Evolutionary conservation across 1,140 invertebrate species (phyloP).

Genomic region (Cylas formicarius): DNA sequence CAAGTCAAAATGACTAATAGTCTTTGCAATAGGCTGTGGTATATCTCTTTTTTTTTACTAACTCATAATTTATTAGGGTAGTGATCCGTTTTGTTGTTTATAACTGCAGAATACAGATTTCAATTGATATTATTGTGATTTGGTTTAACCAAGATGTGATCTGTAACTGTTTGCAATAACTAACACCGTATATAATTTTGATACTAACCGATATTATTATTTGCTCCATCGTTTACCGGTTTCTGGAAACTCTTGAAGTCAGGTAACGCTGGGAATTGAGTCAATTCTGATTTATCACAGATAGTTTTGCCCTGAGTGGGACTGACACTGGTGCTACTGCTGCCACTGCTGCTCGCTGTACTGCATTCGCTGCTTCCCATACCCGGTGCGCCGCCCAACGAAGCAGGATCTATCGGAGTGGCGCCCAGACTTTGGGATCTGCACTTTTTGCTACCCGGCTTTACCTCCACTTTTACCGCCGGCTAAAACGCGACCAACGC

Average conservation of each 20-base stretch:
- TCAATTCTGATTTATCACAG: slow-evolving; percentile 42
- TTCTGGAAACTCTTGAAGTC: slow-evolving; percentile 42
- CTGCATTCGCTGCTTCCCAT: slow-evolving; percentile 19
- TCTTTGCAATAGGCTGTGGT: no score
- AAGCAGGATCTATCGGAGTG: slow-evolving; percentile 1
- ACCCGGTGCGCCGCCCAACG: slow-evolving; percentile 1
- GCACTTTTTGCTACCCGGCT: slow-evolving; percentile 23
- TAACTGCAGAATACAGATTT: no score
- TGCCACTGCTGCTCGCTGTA: slow-evolving; percentile 24
- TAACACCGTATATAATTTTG: no score
- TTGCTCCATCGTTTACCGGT: slow-evolving; percentile 15
- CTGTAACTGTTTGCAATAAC: no score
- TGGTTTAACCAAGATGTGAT: no score
- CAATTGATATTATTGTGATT: no score
- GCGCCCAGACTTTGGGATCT: slow-evolving; percentile 25
- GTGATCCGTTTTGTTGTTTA: no score
- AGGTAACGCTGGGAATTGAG: slow-evolving; percentile 40
- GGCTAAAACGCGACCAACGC: slow-evolving; percentile 9
- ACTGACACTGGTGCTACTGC: slow-evolving; percentile 31
- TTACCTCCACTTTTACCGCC: slow-evolving; percentile 21
- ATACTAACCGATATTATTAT: slow-evolving; percentile 7
- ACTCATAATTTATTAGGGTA: no score
- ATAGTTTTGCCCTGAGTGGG: slow-evolving; percentile 37
- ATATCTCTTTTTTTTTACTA: no score
- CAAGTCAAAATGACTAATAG: no score